Conservation (phyloP, 2,888 invertebrate genomes). For the Didymodactylos carnosus region DNA sequence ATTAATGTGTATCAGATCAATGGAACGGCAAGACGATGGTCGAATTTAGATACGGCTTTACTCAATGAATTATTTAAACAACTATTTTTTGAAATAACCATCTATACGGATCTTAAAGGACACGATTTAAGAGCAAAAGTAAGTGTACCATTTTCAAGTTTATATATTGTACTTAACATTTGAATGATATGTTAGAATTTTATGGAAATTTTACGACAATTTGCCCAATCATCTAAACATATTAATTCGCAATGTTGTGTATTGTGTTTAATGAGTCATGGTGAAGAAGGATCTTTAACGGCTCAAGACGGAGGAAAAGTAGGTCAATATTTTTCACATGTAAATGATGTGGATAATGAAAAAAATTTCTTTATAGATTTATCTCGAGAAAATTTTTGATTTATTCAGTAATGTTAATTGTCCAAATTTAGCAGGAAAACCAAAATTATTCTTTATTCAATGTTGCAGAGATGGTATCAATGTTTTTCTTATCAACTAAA, state of each 20-base stretch:
- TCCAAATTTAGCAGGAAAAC: slow-evolving; percentile 11
- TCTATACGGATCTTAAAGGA: slow-evolving; percentile 8
- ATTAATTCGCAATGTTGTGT: slow-evolving; percentile 8
- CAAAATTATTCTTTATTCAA: slow-evolving; percentile 14
- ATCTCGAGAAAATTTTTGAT: slow-evolving; percentile 6
- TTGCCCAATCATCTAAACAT: slow-evolving; percentile 6
- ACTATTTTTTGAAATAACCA: slow-evolving; percentile 2
- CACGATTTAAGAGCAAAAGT: slow-evolving; percentile 5
- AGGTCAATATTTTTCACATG: too few species aligned
- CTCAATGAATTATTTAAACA: slow-evolving; percentile 8
- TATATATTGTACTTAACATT: background rate
- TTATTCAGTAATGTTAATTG: slow-evolving; percentile 12
- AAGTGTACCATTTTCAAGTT: background rate
- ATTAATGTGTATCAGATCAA: slow-evolving; percentile 12
- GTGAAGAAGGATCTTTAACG: slow-evolving; percentile 13
- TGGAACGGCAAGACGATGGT: slow-evolving; percentile 12
- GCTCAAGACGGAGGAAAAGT: slow-evolving; percentile 12
- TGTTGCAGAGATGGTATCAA: slow-evolving; percentile 9
- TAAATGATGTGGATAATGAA: background rate
- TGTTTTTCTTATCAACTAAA: background rate
- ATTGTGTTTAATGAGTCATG: slow-evolving; percentile 13
- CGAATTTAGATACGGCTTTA: slow-evolving; percentile 4
- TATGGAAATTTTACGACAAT: slow-evolving; percentile 3
- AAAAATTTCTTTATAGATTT: background rate
- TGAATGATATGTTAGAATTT: slow-evolving; percentile 3